Evolutionary conservation across 2,888 invertebrate species (phyloP).

Genomic region (Euphydryas editha): DNA sequence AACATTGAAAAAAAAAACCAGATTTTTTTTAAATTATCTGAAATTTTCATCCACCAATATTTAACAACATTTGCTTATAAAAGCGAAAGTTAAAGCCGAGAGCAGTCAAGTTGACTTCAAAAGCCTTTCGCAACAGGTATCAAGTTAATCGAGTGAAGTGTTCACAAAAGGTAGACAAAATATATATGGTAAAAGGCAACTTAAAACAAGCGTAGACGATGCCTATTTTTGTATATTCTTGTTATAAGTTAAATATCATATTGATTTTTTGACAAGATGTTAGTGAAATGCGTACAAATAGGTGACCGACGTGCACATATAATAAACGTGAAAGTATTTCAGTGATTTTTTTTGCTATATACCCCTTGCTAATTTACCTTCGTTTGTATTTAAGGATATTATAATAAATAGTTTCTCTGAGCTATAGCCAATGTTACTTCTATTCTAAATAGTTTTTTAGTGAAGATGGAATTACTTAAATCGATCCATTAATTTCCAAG

Average conservation of each 20-base stretch:
- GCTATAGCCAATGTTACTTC: too few relatives aligned
- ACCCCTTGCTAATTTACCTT: too few relatives aligned
- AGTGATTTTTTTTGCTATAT: too few relatives aligned
- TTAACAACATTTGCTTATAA: conserved; percentile 27
- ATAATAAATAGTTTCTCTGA: too few relatives aligned
- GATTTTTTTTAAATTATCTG: not conserved
- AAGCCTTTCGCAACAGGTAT: conserved; percentile 26
- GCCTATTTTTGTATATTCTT: not conserved
- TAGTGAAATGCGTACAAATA: too few relatives aligned
- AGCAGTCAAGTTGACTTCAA: conserved; percentile 29
- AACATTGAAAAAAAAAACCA: not conserved
- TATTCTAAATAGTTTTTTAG: too few relatives aligned
- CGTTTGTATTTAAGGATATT: too few relatives aligned
- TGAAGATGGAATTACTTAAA: too few relatives aligned
- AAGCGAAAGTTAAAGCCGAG: conserved; percentile 30
- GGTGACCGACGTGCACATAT: too few relatives aligned
- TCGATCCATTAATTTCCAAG: too few relatives aligned
- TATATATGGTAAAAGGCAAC: conserved; percentile 13
- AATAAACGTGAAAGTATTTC: too few relatives aligned
- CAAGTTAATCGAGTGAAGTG: conserved; percentile 32
- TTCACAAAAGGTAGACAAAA: conserved; percentile 25
- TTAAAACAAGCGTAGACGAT: not conserved
- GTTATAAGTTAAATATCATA: not conserved
- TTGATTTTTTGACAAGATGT: too few relatives aligned
- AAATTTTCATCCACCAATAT: conserved; percentile 12